These are phyloP conservation scores for Microchrysa polita DNA, from an alignment of 2,888 invertebrate genomes.

Conservation along the genomic window DNA sequence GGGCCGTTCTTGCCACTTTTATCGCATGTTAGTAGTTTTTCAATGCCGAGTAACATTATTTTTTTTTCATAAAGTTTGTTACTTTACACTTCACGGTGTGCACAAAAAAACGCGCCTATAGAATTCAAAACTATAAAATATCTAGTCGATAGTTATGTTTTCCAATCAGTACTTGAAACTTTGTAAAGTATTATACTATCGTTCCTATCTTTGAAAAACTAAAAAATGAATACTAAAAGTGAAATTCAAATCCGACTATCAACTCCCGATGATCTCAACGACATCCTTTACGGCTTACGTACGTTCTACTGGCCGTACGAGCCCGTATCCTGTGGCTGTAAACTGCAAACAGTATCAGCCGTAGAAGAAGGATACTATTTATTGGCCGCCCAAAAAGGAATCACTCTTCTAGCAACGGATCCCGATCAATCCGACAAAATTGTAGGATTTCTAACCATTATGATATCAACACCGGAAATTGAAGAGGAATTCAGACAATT, in stretches of 20 bases:
- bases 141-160: too few species aligned
- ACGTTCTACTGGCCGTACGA: conserved; percentile 51
- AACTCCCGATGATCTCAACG: conserved; percentile 43
- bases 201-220: background rate
- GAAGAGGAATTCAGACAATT: conserved; percentile 28
- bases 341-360: conserved; percentile 44
- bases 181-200: too few species aligned
- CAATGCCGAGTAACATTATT: too few species aligned
- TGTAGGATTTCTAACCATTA: conserved; percentile 40
- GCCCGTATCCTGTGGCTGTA: conserved; percentile 50
- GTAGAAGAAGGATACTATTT: conserved; percentile 50
- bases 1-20: too few species aligned
- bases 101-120: too few species aligned
- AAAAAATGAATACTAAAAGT: conserved; percentile 1
- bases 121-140: too few species aligned
- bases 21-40: too few species aligned
- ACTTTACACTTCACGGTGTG: too few species aligned
- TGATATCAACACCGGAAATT: conserved; percentile 21
- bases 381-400: conserved; percentile 35
- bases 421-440: conserved; percentile 23
- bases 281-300: conserved; percentile 47
- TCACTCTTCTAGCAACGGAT: conserved; percentile 48
- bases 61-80: too few species aligned
- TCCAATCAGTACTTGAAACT: too few species aligned
- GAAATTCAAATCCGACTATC: conserved; percentile 46